These are phyloP conservation scores for Pangasius djambal DNA, from an alignment of 2,797 vertebrate genomes.

Conservation along the genomic window DNA sequence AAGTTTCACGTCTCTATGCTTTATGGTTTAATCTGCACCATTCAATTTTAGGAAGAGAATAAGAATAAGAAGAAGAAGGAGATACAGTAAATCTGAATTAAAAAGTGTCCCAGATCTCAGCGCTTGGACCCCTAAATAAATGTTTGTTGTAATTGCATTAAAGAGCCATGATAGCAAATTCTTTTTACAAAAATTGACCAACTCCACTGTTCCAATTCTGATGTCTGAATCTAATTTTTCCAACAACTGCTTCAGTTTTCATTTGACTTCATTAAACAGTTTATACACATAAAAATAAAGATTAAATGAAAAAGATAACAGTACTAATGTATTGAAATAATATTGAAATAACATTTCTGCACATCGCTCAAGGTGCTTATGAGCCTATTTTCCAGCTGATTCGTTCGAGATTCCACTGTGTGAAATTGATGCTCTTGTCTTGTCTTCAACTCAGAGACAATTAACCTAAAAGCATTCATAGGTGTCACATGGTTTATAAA, in stretches of 20 bases:
- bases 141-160: too few relatives aligned
- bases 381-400: background rate
- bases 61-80: too few relatives aligned
- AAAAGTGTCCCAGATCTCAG: too few relatives aligned
- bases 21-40: background rate
- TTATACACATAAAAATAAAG: background rate
- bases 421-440: background rate
- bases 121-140: too few relatives aligned
- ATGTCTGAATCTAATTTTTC: too few relatives aligned
- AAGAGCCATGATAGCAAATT: too few relatives aligned
- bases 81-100: too few relatives aligned
- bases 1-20: background rate
- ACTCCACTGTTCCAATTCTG: too few relatives aligned
- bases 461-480: background rate
- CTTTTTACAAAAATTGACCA: too few relatives aligned
- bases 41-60: background rate
- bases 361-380: background rate
- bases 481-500: slow-evolving; percentile 1
- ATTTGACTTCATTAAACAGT: background rate
- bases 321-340: too few relatives aligned
- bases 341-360: background rate
- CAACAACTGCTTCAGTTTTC: too few relatives aligned
- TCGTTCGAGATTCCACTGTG: background rate
- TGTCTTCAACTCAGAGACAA: background rate
- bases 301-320: too few relatives aligned